phyloP scores from a whole-genome alignment of 2,888 invertebrate species.

The Miltochrista miniata region DNA sequence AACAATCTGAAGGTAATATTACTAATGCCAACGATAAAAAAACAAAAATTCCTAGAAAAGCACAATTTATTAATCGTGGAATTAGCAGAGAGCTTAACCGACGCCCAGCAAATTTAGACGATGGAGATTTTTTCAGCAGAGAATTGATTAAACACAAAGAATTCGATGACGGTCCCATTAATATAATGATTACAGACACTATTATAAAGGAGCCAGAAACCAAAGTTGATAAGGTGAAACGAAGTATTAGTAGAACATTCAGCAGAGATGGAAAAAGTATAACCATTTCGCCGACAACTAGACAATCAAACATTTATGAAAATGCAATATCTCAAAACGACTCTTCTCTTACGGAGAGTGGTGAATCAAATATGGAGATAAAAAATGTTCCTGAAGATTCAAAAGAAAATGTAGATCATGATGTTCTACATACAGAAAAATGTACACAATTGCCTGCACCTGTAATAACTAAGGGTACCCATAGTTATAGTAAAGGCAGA shows the following conservation, averaged over 20 bases:
- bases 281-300: conserved; percentile 12
- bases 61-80: conserved; percentile 21
- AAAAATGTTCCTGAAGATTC: conserved; percentile 6
- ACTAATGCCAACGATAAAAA: conserved; percentile 12
- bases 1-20: conserved; percentile 1
- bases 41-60: conserved; percentile 23
- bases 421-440: background rate
- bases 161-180: background rate
- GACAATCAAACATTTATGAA: conserved; percentile 12
- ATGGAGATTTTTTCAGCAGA: conserved; percentile 7
- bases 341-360: conserved; percentile 8
- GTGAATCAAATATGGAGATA: background rate
- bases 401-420: background rate
- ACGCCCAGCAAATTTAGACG: conserved; percentile 8
- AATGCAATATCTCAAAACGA: conserved; percentile 1
- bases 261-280: conserved; percentile 17
- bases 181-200: conserved; percentile 1
- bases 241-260: conserved; percentile 11
- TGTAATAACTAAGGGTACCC: conserved; percentile 18
- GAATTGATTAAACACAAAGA: conserved; percentile 8
- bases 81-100: conserved; percentile 23
- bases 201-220: conserved; percentile 2
- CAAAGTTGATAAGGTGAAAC: conserved; percentile 11
- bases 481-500: conserved; percentile 22
- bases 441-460: conserved; percentile 21